Conservation (phyloP, 2,797 vertebrate genomes). For the Antennarius maculatus region DNA sequence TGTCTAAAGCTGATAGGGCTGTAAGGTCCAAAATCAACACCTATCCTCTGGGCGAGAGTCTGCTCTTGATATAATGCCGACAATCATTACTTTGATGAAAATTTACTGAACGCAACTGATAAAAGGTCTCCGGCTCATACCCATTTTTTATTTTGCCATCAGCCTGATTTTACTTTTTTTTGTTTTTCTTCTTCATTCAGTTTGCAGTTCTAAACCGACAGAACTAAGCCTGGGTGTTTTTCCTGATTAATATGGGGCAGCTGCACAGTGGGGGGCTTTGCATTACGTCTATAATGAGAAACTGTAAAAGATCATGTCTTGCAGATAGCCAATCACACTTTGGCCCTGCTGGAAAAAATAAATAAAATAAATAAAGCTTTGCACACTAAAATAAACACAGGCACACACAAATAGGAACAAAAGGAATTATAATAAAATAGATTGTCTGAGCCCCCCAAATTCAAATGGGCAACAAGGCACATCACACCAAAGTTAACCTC, state of each 20-base stretch:
- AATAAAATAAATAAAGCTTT: too few species aligned
- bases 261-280: conserved; percentile 70
- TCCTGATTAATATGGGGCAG: conserved; percentile 70
- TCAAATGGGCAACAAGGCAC: conserved; percentile 46
- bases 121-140: conserved; percentile 12
- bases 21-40: conserved; percentile 80
- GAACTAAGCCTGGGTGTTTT: conserved; percentile 54
- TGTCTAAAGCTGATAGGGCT: conserved; percentile 84
- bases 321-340: conserved; percentile 60
- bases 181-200: conserved; percentile 27
- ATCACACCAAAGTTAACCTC: conserved; percentile 32
- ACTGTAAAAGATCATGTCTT: conserved; percentile 71
- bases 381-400: not conserved
- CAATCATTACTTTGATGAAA: conserved; percentile 52
- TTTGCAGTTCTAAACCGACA: conserved; percentile 41
- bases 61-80: conserved; percentile 52
- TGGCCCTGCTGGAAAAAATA: not conserved
- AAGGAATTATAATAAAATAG: conserved; percentile 63
- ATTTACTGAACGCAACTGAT: conserved; percentile 26
- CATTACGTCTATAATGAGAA: conserved; percentile 76
- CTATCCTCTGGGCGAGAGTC: conserved; percentile 56
- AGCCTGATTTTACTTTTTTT: conserved; percentile 34
- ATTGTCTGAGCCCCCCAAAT: conserved; percentile 37
- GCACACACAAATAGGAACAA: conserved; percentile 34
- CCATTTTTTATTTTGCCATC: conserved; percentile 20